Percentiles rank a stretch among this genome's conserved stretches.
These are phyloP conservation scores for Silurus meridionalis DNA, from an alignment of 2,113 vertebrate genomes.

Conservation along the genomic window DNA sequence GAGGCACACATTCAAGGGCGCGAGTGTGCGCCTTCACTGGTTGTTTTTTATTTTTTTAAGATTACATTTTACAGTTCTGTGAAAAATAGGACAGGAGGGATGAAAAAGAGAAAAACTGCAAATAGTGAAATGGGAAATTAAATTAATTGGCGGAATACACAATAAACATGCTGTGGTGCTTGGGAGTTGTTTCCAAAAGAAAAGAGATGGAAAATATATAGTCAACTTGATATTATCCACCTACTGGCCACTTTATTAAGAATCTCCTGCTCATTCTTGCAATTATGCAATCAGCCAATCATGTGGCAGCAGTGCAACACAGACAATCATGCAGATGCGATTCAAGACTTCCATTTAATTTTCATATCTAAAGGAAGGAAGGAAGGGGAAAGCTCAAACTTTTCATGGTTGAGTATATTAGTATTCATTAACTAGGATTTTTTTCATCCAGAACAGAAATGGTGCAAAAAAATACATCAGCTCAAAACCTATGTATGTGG, in stretches of 20 bases:
- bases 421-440: neutral
- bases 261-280: neutral
- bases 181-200: neutral
- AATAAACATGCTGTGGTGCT: neutral
- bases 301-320: neutral
- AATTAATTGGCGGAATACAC: conserved; percentile 11
- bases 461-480: neutral
- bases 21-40: conserved; percentile 10
- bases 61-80: neutral
- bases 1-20: conserved; percentile 30
- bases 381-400: neutral
- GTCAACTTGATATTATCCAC: neutral
- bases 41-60: conserved; percentile 1
- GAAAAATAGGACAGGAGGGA: neutral
- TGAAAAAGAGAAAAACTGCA: neutral
- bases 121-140: conserved; percentile 7
- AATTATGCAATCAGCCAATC: neutral
- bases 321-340: neutral
- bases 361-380: neutral
- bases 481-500: neutral
- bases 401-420: neutral
- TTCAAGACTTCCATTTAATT: neutral
- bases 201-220: neutral
- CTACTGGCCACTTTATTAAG: neutral
- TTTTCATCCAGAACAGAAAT: neutral